Base-by-base conservation (phyloP, 2,797 vertebrate species). In the Taeniopygia guttata region DNA sequence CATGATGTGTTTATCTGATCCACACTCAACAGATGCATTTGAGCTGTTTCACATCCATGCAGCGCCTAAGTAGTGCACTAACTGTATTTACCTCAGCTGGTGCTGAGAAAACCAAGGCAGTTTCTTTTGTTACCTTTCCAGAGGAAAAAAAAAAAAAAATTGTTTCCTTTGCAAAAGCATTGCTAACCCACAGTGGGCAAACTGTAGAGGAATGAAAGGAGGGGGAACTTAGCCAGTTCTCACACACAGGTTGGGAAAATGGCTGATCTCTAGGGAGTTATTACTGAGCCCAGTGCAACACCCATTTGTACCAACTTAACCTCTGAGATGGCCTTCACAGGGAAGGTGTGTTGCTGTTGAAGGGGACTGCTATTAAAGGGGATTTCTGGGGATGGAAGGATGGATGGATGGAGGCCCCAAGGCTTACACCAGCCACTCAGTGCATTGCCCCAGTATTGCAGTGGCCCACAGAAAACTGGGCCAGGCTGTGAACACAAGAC, bases 211-310 rank as follows among this genome's bases (percentile, higher is more conserved):
- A 75, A 23, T 0, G 2, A 48, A 26, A 59, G 38, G 36, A 75
- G 42, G 43, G 69, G 78, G 27, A 70, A 51, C 4, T 13, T 15
- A 6, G 25, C 32, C 40, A 62, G 19, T 36, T 29, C 12, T n/a
- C n/a, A n/a, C 10, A 20, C 23, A 25, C 0, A 12, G 34, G 8
- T 0, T 49, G 23, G 19, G 21, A 34, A 69, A 76, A n/a, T 4
- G 3, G 9, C 26, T 73, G 29, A 29, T 69, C 10, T 40, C 78
- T 27, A 15, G 52, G 19, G 17, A 11, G 8, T 30, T 73, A 14
- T 49, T 49, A 17, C 59, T 68, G 48, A 76, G 36, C 36, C 25
- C 34, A 29, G 45, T 27, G 55, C 22, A 66, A n/a, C 17, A 66
- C 3, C 10, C n/a, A 2, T 82, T 73, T 59, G 4, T 56, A 51